Evolutionary conservation across 2,888 invertebrate genomes (phyloP).

Genomic region (Tricholauxania praeusta): DNA sequence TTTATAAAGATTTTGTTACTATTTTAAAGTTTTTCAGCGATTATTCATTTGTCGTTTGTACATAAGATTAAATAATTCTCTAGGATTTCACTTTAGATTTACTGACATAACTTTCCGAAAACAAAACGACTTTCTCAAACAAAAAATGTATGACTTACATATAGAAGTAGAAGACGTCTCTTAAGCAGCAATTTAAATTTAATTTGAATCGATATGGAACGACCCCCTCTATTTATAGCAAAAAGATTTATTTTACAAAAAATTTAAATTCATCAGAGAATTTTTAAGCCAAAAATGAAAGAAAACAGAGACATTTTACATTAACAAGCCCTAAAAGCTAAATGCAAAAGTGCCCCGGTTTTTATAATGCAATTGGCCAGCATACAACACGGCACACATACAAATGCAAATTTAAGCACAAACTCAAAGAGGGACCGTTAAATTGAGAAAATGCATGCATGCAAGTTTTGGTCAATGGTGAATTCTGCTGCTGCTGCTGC

Average conservation of each 20-base stretch:
- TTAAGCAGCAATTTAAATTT: too few species aligned
- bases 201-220: too few species aligned
- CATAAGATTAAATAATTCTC: too few species aligned
- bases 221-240: too few species aligned
- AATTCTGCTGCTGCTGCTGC: neutral
- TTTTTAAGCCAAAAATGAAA: neutral
- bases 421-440: neutral
- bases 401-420: neutral
- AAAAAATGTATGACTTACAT: too few species aligned
- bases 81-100: too few species aligned
- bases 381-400: neutral
- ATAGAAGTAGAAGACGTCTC: too few species aligned
- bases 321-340: constrained; percentile 14
- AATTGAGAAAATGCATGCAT: constrained; percentile 15
- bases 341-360: constrained; percentile 17
- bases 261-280: neutral
- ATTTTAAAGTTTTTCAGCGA: too few species aligned
- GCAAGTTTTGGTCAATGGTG: constrained; percentile 5
- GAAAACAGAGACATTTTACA: neutral
- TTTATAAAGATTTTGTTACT: too few species aligned
- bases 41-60: too few species aligned
- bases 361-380: constrained; percentile 19
- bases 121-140: too few species aligned
- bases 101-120: too few species aligned
- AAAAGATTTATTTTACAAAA: neutral